Base-by-base conservation (phyloP, 2,888 invertebrate genomes). In the Suillia variegata region DNA sequence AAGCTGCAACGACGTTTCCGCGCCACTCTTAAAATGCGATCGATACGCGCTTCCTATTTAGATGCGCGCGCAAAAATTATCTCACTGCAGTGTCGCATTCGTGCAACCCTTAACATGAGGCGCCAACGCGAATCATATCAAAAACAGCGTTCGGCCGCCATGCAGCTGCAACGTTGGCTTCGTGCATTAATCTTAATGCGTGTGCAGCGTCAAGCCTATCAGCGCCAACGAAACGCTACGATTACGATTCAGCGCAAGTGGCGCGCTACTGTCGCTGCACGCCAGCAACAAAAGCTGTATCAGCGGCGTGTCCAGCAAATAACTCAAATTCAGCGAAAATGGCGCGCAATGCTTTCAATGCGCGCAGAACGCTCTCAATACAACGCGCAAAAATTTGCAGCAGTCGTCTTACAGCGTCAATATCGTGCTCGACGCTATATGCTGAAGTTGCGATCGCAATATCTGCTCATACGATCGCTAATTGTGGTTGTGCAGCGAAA, bases 281-380 rank as follows among this genome's bases (percentile, higher is more conserved):
- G 70, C n/a, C 42, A 56, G 13, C 59, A 69, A 15, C 62, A 66
- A 15, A 20, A 45, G 6, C 31, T 54, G 3, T 76, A 66, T 50
- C 24, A 66, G 13, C 17, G 54, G 0, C 67, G 67, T 4, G 26
- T 70, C 0, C 18, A 31, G 0, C 58, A 62, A 17, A 54, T 70
- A 10, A 51, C 64, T 2, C 21, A 60, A 21, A 61, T 85, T 62
- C 86, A 87, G 67, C 74, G 73, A 20, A 71, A 71, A 31, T 83
- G 82, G 66, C 82, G 84, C 13, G 81, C 78, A 13, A 77, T 70
- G 1, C 61, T 67, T 24, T 48, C 58, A 10, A 80, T 78, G 80
- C 67, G 69, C 10, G 5, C 6, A 10, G 64, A 70, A 10, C 75
- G 79, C 38, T 20, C 58, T 2, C 15, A 66, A 12, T 83, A 74